phyloP scores from a whole-genome alignment of 30 jellyfish, hydroid and myxozoan species.

The Aurelia coerulea region DNA sequence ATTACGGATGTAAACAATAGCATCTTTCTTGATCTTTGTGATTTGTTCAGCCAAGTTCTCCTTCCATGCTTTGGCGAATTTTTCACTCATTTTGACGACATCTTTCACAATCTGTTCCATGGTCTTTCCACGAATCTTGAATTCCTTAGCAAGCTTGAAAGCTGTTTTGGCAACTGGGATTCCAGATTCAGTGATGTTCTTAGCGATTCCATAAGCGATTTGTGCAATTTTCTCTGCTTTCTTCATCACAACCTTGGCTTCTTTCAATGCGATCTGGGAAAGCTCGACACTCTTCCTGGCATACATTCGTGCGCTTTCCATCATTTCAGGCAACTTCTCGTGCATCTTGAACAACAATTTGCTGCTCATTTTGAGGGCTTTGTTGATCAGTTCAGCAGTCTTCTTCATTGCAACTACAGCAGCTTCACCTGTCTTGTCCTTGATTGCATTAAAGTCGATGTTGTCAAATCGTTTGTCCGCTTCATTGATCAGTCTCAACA shows the following conservation, averaged over 20 bases:
- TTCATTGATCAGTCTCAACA: conserved; percentile 52
- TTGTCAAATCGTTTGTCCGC: conserved; percentile 76
- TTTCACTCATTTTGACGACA: conserved; percentile 27
- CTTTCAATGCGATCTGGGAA: conserved; percentile 23
- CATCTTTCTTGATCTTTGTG: conserved; percentile 27
- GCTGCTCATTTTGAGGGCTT: conserved; percentile 60
- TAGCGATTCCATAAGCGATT: conserved; percentile 43
- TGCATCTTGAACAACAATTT: conserved; percentile 36
- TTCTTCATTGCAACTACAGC: conserved; percentile 61
- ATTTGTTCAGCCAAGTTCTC: conserved; percentile 45
- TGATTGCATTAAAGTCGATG: conserved; percentile 73
- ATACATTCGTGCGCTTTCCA: conserved; percentile 33
- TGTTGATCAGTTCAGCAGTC: conserved; percentile 67
- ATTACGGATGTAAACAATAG: conserved; percentile 31
- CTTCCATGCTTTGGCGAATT: conserved; percentile 47
- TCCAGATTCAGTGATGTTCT: conserved; percentile 89
- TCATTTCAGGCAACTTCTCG: conserved; percentile 62
- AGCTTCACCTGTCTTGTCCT: conserved; percentile 70
- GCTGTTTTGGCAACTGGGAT: conserved; percentile 96
- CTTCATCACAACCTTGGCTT: conserved; percentile 30
- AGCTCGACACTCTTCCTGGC: conserved; percentile 65
- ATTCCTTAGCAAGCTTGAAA: conserved; percentile 81
- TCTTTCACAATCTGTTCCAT: conserved; percentile 79
- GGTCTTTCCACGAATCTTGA: conserved; percentile 93
- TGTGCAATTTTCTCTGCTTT: conserved; percentile 61